Evolutionary conservation across 2,888 invertebrate genomes (phyloP), one percentile per base, ranked within the genome.

Genomic region (Sarcophaga subvicina): DNA sequence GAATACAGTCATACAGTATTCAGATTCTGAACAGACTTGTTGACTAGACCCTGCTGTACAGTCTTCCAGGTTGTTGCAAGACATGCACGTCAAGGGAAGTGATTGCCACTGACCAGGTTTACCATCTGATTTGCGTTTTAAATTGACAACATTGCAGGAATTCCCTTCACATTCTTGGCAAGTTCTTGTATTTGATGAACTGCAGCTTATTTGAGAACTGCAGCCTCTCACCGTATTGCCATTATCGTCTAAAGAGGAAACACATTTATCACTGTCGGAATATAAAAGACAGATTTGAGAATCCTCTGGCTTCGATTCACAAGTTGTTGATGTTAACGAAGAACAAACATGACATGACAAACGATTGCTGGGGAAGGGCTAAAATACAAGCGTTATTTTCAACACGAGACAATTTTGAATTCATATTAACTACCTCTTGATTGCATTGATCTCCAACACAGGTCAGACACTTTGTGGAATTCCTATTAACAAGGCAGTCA

Each of bases 1-100:
- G 27, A 93, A 92, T 0, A 92, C 91, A 0, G 92, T 91, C 89
- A 91, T 89, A 62, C 92, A 92, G 25, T 92, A 90, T 17, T 92
- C 91, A 2, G 79, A 27, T 11, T 77, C 72, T 8, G 84, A 49
- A 60, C 90, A 90, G 8, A 69, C 45, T 1, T 86, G 22, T 22
- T 70, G 71, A 14, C n/a, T 14, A 2, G 49, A 54, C 2, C 20
- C 47, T 69, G 64, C n/a, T 0, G 81, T 88, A 37, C 90, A 90
- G 3, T 88, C 89, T 0, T 88, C 66, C 4, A 86, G 71, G 14
- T 87, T 89, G 4, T 60, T 71, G 78, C 92, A 93, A 14, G 64
- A 86, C 11, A 88, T 89, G 45, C 92, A 93, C 45, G 88, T 89
- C 14, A 93, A 75, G 3, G 92, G 93, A 64, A 92, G 77, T 14